phyloP scores from a whole-genome alignment of 2,797 vertebrate species.

The Argentina silus region DNA sequence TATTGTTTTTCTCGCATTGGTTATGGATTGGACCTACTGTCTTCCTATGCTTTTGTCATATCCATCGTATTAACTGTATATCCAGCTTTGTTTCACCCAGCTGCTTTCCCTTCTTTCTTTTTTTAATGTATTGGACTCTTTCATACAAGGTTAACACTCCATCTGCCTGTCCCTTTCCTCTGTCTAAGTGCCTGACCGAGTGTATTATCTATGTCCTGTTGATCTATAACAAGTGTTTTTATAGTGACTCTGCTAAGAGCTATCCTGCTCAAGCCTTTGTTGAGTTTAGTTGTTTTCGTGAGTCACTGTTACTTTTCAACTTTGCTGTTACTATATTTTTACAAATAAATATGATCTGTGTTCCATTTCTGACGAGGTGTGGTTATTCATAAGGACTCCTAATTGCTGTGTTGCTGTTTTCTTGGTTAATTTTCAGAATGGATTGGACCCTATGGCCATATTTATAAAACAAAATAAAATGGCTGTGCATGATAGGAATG shows the following conservation, averaged over 20 bases:
- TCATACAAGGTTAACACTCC: background rate
- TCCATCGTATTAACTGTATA: slow-evolving; percentile 15
- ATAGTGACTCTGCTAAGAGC: slow-evolving; percentile 37
- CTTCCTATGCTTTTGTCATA: slow-evolving; percentile 53
- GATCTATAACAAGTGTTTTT: slow-evolving; percentile 28
- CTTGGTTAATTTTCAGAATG: no score
- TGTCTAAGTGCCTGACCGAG: slow-evolving; percentile 64
- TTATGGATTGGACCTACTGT: slow-evolving; percentile 38
- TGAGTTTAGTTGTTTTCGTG: slow-evolving; percentile 14
- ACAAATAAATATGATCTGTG: slow-evolving; percentile 64
- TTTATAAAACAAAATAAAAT: no score
- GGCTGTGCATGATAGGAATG: no score
- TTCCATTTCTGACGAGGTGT: background rate
- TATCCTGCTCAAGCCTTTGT: slow-evolving; percentile 19
- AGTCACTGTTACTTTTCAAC: slow-evolving; percentile 26
- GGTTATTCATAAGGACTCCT: background rate
- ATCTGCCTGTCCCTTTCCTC: slow-evolving; percentile 27
- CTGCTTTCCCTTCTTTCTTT: slow-evolving; percentile 10
- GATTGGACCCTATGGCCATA: no score
- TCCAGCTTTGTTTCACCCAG: slow-evolving; percentile 5
- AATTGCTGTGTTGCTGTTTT: background rate
- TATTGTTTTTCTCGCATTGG: slow-evolving; percentile 32
- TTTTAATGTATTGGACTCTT: slow-evolving; percentile 40
- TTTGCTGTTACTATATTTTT: slow-evolving; percentile 65
- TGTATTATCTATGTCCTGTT: slow-evolving; percentile 32